Base-by-base conservation (phyloP, 2,888 invertebrate species). In the Sceliomorpha sp. region DNA sequence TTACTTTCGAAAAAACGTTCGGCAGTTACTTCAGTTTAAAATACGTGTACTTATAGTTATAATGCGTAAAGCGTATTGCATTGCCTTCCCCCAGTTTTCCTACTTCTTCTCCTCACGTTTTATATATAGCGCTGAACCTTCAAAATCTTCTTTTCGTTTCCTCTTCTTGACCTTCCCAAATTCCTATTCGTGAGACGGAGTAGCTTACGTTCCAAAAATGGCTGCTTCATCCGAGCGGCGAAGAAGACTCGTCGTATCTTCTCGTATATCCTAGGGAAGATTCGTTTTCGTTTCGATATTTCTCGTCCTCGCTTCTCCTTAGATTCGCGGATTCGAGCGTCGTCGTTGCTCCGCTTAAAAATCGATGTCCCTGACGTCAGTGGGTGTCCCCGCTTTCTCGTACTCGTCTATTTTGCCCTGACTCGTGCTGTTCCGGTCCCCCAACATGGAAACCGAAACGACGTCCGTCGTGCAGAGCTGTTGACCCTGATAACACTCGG, bases 301-400 rank as follows among this genome's bases (percentile, higher is more conserved):
- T n/a, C n/a, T 12, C 13, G 6, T 9, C 9, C 2, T 34, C 10
- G 10, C 40, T 51, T 58, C 37, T 29, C 15, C 8, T 27, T 13
- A 9, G 12, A 20, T 36, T 15, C 24, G 15, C 39, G 53, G 10
- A 17, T 14, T n/a, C 31, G 6, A n/a, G 17, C 15, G 7, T 12
- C 12, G 40, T 10, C 10, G 4, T 40, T 1, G 6, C 9, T 29
- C 4, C 47, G 5, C 12, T 89, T 90, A 94, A 90, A 95, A 95
- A 89, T 94, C 93, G 75, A 96, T 93, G 89, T 96, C 95, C 79
- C 95, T 91, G 79, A 96, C 94, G 88, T 96, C 96, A 79, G 95
- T 96, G 78, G 96, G 95, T 51, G 95, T 95, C 45, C 84, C 79
- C 76, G 95, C 94, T 88, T 93, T 93, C 88, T 92, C 92, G 89